A percentile compares a stretch with the other conserved stretches of the same genome.
Evolutionary conservation across 1,140 invertebrate genomes (phyloP).

Genomic region (Drosophila punjabiensis): DNA sequence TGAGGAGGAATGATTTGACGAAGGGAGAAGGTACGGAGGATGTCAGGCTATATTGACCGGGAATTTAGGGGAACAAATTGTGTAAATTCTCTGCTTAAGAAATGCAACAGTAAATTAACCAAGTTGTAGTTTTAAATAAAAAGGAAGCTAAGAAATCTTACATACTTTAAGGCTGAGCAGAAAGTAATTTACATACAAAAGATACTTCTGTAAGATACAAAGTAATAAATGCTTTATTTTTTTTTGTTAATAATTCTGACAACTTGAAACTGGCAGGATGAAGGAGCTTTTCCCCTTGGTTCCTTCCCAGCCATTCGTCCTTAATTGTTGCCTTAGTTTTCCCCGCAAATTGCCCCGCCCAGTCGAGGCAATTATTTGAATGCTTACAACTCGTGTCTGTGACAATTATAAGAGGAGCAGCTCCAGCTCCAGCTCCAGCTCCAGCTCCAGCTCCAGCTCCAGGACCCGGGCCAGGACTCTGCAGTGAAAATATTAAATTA

Average conservation of each 20-base stretch:
- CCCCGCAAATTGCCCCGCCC: conserved; percentile 1
- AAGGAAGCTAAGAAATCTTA: neutral
- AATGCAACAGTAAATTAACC: neutral
- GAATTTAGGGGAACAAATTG: neutral
- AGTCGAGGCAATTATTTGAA: conserved; percentile 21
- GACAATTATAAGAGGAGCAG: conserved; percentile 46
- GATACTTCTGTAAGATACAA: neutral
- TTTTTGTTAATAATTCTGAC: neutral
- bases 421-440: neutral
- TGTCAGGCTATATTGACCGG: neutral
- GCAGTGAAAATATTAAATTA: conserved; percentile 65
- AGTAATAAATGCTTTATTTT: neutral
- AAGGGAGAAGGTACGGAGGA: neutral
- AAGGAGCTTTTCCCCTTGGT: too few species aligned
- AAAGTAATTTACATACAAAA: neutral
- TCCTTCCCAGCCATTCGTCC: neutral
- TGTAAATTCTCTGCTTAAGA: neutral
- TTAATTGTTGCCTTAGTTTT: conserved; percentile 3
- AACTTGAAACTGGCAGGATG: neutral
- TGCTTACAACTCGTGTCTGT: conserved; percentile 38
- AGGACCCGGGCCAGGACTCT: neutral
- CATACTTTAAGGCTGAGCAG: neutral
- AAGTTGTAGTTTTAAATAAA: neutral
- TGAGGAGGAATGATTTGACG: neutral
- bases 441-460: neutral